Evolutionary conservation across 2,888 invertebrate genomes (phyloP).

Genomic region (Micoletzkya japonica): DNA sequence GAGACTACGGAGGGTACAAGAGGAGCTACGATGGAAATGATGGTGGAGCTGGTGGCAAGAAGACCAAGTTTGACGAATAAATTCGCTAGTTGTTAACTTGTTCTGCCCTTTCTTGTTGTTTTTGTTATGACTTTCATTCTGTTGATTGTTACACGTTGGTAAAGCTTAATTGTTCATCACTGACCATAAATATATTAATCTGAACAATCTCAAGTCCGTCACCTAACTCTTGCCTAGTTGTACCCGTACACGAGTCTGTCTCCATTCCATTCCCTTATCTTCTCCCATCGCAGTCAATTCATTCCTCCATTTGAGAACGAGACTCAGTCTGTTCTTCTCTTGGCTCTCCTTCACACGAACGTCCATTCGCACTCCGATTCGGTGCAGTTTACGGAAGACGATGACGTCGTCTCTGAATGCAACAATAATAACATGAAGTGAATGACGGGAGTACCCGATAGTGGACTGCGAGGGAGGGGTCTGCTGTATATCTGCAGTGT

Average conservation of each 20-base stretch:
- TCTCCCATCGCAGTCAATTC: conserved; percentile 18
- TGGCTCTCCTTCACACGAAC: conserved; percentile 21
- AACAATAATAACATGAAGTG: background rate
- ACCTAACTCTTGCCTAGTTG: conserved; percentile 2
- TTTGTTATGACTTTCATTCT: background rate
- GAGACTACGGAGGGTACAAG: conserved; percentile 43
- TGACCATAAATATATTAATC: background rate
- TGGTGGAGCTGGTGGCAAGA: conserved; percentile 43
- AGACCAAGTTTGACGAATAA: conserved; percentile 56
- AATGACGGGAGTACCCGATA: background rate
- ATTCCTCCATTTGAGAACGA: conserved; percentile 25
- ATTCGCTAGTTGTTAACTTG: conserved; percentile 1
- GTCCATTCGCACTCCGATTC: conserved; percentile 44
- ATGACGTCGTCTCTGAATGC: conserved; percentile 35
- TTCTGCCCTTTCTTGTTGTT: background rate
- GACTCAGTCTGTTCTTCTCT: conserved; percentile 8
- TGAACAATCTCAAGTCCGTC: background rate
- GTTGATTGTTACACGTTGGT: conserved; percentile 28
- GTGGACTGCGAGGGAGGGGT: background rate
- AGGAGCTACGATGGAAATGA: conserved; percentile 43
- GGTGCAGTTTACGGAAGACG: conserved; percentile 45
- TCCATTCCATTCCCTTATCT: conserved; percentile 15
- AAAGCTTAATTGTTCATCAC: background rate
- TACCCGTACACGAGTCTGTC: conserved; percentile 11
- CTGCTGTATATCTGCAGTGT: conserved; percentile 30